Evolutionary conservation across 2,797 vertebrate species (phyloP).

Genomic region (Miichthys miiuy): DNA sequence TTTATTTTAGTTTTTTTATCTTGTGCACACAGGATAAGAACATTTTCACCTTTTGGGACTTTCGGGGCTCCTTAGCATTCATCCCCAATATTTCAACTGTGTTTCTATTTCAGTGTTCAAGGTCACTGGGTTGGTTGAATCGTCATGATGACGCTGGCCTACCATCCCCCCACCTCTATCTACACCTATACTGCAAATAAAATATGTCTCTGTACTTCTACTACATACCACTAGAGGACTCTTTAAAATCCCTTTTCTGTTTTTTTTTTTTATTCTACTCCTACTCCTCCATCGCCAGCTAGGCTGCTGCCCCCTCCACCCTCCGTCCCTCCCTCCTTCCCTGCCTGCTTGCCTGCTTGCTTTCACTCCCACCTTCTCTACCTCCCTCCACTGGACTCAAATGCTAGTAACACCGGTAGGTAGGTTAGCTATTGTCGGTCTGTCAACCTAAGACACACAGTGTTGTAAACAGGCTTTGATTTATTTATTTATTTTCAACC

Average conservation of each 20-base stretch:
- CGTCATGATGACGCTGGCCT: slow-evolving; percentile 73
- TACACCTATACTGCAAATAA: slow-evolving; percentile 51
- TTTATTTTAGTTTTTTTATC: too few species aligned
- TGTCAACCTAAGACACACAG: slow-evolving; percentile 56
- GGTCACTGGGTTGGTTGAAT: slow-evolving; percentile 76
- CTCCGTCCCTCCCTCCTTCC: slow-evolving; percentile 19
- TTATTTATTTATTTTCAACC: not conserved
- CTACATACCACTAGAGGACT: slow-evolving; percentile 71
- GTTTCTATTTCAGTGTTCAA: slow-evolving; percentile 76
- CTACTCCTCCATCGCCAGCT: slow-evolving; percentile 44
- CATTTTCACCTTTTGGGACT: too few species aligned
- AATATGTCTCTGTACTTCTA: slow-evolving; percentile 47
- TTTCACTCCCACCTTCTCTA: slow-evolving; percentile 64
- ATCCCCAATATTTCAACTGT: slow-evolving; percentile 28
- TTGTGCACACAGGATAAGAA: too few species aligned
- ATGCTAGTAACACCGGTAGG: slow-evolving; percentile 79
- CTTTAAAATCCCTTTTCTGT: slow-evolving; percentile 27
- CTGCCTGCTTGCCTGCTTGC: slow-evolving; percentile 30
- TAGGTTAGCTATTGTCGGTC: slow-evolving; percentile 64
- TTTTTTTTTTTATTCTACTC: slow-evolving; percentile 9
- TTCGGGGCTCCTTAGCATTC: not conserved
- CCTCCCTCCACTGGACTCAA: slow-evolving; percentile 61
- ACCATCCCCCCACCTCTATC: slow-evolving; percentile 28
- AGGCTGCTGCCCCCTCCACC: slow-evolving; percentile 27
- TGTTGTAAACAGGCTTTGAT: slow-evolving; percentile 43